Base-by-base conservation (phyloP, 1,140 invertebrate species). In the Calycopis cecrops region DNA sequence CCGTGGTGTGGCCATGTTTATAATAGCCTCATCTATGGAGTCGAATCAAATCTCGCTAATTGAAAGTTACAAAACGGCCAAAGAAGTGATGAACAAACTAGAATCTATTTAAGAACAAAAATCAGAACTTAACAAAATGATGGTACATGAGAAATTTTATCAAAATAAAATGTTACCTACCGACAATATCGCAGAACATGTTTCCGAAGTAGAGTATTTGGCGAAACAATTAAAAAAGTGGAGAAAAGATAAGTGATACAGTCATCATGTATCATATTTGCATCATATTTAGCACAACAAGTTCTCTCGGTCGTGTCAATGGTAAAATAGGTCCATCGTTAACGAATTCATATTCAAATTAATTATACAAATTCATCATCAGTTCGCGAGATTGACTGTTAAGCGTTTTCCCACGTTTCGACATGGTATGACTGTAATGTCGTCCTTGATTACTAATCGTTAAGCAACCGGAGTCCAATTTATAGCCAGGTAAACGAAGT, bases 61-160 rank as follows among this genome's bases (percentile, higher is more conserved):
- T n/a, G 33, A 48, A 53, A 68, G 48, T 50, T 56, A 44, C 16
- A 35, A 42, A 49, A 21, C 35, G 9, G 54, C 21, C 4, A 21
- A 10, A 17, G 54, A 78, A 52, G 57, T 79, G 2, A 60, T 79
- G 21, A 18, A 48, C 16, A 79, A 78, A 59, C 17, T 81, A 4
- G 65, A 79, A 40, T 50, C 66, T 3, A 75, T 80, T 35, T 80
- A 80, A 62, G 60, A 69, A 52, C 68, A 72, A 55, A 75, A 77
- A 56, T 65, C 59, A n/a, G 69, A 74, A 54, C 38, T 61, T 10
- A 76, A 67, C 51, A 81, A 80, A 63, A 74, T 79, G 68, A 54
- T 77, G 12, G 57, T 67, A 12, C 69, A 71, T 55, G 71, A 72
- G 42, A 48, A 60, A 47, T 71, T 75, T 49, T 60, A 73, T 16